Conservation (phyloP, 2,797 vertebrate genomes). For the Brachyalestes nurse region DNA sequence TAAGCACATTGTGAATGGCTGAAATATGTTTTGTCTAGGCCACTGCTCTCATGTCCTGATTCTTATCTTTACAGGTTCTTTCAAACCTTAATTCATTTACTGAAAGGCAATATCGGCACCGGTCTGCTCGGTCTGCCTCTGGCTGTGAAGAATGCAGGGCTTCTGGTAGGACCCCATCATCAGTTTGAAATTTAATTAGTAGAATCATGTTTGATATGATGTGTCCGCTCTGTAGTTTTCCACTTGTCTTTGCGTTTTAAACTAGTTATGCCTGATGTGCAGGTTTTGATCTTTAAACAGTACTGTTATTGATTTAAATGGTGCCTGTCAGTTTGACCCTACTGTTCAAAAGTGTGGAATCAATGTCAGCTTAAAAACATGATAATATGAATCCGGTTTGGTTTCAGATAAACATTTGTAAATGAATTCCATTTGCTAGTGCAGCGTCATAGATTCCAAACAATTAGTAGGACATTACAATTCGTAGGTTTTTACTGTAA, state of each 20-base stretch:
- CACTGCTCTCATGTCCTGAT: slow-evolving; percentile 13
- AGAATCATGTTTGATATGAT: neutral
- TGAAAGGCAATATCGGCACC: slow-evolving; percentile 95
- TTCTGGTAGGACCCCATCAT: slow-evolving; percentile 81
- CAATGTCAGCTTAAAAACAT: no score
- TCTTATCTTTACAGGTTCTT: slow-evolving; percentile 78
- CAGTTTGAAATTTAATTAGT: slow-evolving; percentile 2
- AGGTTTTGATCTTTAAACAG: no score
- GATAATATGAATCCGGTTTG: no score
- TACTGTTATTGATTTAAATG: no score
- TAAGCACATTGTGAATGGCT: neutral
- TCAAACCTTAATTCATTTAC: slow-evolving; percentile 94
- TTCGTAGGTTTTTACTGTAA: no score
- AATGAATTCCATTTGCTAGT: no score
- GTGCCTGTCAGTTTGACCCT: no score
- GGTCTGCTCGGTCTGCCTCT: slow-evolving; percentile 94
- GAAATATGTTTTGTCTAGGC: neutral
- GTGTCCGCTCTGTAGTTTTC: neutral
- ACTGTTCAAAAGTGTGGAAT: no score
- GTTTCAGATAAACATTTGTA: no score
- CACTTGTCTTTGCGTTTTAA: neutral
- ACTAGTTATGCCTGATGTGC: neutral
- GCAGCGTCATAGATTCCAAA: no score
- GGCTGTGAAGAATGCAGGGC: slow-evolving; percentile 93
- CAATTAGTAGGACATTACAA: no score